A percentile compares a stretch with the other conserved stretches of the same genome.
Evolutionary conservation across 2,797 vertebrate genomes (phyloP).

Genomic region (Pipistrellus pygmaeus): DNA sequence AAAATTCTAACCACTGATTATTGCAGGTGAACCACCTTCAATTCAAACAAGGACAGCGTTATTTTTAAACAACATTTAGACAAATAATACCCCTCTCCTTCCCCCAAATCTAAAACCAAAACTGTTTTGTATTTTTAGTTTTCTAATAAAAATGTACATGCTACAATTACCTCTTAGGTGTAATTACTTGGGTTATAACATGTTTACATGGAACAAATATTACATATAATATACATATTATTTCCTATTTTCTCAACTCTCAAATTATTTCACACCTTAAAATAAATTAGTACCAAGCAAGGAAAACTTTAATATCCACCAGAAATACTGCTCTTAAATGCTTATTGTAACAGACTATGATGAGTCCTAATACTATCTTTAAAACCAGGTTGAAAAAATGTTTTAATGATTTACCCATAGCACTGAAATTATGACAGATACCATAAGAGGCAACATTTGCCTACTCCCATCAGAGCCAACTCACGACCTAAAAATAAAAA

Average conservation of each 20-base stretch:
- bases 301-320: slow-evolving; percentile 26
- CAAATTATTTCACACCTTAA: slow-evolving; percentile 12
- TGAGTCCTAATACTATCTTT: not conserved
- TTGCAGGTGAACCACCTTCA: not conserved
- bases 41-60: not conserved
- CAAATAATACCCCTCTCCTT: not conserved
- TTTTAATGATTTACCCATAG: not conserved
- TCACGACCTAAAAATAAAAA: slow-evolving; percentile 38
- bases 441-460: not conserved
- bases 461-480: not conserved
- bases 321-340: slow-evolving; percentile 15
- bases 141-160: not conserved
- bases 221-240: not conserved
- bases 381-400: not conserved
- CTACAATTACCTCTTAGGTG: not conserved
- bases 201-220: not conserved
- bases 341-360: not conserved
- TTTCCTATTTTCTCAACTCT: slow-evolving; percentile 7
- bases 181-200: not conserved
- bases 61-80: slow-evolving; percentile 10
- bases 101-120: not conserved
- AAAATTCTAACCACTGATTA: not conserved
- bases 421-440: slow-evolving; percentile 35
- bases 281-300: slow-evolving; percentile 29
- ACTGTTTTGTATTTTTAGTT: not conserved